Conservation (phyloP, 2,888 invertebrate species). For the Hipparchia sbordonii region DNA sequence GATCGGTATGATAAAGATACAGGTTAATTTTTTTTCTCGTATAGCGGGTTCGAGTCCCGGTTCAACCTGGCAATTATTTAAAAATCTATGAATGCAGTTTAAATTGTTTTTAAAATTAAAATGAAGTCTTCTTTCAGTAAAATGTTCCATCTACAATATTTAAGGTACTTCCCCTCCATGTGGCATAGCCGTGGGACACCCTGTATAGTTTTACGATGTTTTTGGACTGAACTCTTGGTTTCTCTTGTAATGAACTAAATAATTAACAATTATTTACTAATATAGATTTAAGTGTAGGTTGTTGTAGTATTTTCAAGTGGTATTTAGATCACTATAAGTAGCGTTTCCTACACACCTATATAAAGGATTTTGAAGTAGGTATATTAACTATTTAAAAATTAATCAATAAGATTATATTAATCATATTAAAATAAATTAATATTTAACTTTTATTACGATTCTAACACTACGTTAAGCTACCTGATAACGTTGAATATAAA, state of each 20-base stretch:
- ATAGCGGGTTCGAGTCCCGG: too few species aligned
- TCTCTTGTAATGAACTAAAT: background rate
- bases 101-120: too few species aligned
- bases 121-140: too few species aligned
- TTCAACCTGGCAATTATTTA: too few species aligned
- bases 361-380: background rate
- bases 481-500: background rate
- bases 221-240: background rate
- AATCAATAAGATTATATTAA: background rate
- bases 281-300: conserved; percentile 5
- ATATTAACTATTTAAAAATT: background rate
- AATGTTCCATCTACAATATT: too few species aligned
- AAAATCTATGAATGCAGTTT: too few species aligned
- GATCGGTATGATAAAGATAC: too few species aligned
- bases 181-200: too few species aligned
- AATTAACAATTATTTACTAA: background rate
- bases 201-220: background rate
- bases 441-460: background rate
- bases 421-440: background rate
- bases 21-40: too few species aligned
- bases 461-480: background rate
- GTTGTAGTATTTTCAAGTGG: background rate
- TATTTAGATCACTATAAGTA: conserved; percentile 3
- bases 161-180: too few species aligned
- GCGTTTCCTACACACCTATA: background rate